Evolutionary conservation across 2,888 invertebrate genomes (phyloP).

Genomic region (Opisthograptis luteolata): DNA sequence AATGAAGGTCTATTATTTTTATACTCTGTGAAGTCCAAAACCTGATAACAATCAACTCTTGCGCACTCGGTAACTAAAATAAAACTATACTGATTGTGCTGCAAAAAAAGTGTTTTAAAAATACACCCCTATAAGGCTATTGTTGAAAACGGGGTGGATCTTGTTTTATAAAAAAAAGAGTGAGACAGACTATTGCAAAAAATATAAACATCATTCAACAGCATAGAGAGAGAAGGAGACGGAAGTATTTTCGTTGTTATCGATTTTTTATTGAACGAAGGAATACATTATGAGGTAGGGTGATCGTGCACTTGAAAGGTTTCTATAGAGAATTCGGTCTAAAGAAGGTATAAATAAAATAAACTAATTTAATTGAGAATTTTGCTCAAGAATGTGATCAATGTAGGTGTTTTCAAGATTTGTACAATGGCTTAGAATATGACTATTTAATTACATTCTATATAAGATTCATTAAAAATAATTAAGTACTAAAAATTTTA

Average conservation of each 20-base stretch:
- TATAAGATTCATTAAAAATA: no score
- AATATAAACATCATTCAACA: background rate
- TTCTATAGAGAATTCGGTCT: no score
- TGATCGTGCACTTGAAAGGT: constrained; percentile 14
- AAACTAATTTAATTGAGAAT: no score
- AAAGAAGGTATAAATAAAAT: no score
- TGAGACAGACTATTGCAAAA: constrained; percentile 15
- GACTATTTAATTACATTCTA: no score
- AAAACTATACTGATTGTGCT: constrained; percentile 16
- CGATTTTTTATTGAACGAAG: constrained; percentile 16
- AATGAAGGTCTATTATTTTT: no score
- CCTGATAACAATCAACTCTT: constrained; percentile 21
- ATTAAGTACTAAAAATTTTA: no score
- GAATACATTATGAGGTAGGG: constrained; percentile 11
- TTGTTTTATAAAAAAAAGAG: constrained; percentile 15
- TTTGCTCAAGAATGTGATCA: no score
- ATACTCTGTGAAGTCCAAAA: no score
- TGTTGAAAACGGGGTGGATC: constrained; percentile 30
- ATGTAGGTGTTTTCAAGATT: no score
- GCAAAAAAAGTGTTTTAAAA: no score
- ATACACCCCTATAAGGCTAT: constrained; percentile 27
- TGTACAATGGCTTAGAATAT: no score
- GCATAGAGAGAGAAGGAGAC: constrained; percentile 20
- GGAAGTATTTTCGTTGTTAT: constrained; percentile 18
- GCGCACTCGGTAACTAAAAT: constrained; percentile 32